Evolutionary conservation across 2,888 invertebrate species (phyloP), one percentile per base, ranked within the genome.

Genomic region (Lacanobia wlatinum): DNA sequence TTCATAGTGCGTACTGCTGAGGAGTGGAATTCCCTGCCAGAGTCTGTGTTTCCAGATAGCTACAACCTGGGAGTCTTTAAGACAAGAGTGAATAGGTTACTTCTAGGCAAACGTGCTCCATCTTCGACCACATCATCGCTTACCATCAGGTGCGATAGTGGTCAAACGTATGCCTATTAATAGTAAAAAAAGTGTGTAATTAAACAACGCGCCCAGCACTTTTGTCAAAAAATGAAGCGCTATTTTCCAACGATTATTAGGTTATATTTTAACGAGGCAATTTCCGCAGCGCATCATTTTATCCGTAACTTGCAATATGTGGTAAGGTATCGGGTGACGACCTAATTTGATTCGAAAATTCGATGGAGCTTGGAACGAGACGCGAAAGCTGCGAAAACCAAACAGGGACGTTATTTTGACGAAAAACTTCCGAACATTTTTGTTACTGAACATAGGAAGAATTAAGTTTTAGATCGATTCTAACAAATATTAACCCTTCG

Each of bases 301-400:
- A n/a, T 21, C n/a, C 8, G 28, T 56, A 50, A 56, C 8, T 9
- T 48, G 34, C 12, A 63, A 18, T 46, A 50, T 43, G 23, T 75
- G 34, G 10, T 66, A 28, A 21, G 40, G 8, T 46, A 56, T 46
- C 56, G 48, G 34, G 23, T 43, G 18, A 63, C 16, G n/a, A n/a
- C 14, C 14, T 56, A 69, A 70, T 28, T 56, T 7, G 28, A 38
- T 70, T 53, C 28, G n/a, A 52, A 23, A 63, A 48, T 21, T 70
- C 40, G 70, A 23, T 58, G 40, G 16, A 48, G 28, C 23, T 7
- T 34, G 18, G 2, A 68, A 38, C 46, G 23, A 40, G 46, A 18
- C 18, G 14, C 21, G 5, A 70, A 14, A 23, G 2, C 14, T 66
- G 23, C 16, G 21, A 14, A 21, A 40, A 40, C 38, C 8, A 48